phyloP scores from a whole-genome alignment of 1,140 invertebrate species.

The Ceratitis capitata region DNA sequence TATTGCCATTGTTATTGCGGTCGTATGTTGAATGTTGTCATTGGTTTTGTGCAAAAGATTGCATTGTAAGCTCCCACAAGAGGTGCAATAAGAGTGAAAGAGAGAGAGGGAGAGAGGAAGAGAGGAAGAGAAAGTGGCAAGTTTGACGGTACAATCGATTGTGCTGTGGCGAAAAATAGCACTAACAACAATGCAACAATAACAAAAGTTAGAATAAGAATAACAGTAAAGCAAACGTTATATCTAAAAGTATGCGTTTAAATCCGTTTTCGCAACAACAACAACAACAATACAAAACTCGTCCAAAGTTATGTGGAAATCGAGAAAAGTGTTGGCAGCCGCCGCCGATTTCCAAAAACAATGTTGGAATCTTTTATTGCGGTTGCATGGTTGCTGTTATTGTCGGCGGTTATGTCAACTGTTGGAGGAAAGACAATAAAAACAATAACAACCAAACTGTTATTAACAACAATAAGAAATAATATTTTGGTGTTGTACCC shows the following conservation, averaged over 20 bases:
- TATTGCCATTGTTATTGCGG: neutral
- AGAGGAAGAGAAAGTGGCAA: too few relatives aligned
- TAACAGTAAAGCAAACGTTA: neutral
- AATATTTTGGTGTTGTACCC: neutral
- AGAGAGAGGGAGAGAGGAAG: too few relatives aligned
- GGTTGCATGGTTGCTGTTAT: neutral
- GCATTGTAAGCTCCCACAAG: too few relatives aligned
- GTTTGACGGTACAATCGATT: neutral
- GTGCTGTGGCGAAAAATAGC: neutral
- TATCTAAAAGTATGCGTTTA: neutral
- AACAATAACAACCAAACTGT: neutral
- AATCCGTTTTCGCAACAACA: neutral
- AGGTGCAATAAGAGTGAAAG: too few relatives aligned
- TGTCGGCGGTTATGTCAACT: conserved; percentile 14
- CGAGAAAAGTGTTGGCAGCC: neutral
- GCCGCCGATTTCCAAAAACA: neutral
- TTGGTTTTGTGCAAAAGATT: neutral
- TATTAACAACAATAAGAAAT: neutral
- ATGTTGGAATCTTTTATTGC: conserved; percentile 18
- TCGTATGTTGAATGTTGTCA: neutral
- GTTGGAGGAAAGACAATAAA: neutral
- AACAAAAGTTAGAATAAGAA: neutral
- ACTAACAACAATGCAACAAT: neutral
- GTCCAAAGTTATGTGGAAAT: neutral
- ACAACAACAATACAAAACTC: neutral